A percentile compares a stretch with the other conserved stretches of the same genome.
These are phyloP conservation scores for Channallabes apus DNA, from an alignment of 2,797 vertebrate genomes.

Conservation along the genomic window DNA sequence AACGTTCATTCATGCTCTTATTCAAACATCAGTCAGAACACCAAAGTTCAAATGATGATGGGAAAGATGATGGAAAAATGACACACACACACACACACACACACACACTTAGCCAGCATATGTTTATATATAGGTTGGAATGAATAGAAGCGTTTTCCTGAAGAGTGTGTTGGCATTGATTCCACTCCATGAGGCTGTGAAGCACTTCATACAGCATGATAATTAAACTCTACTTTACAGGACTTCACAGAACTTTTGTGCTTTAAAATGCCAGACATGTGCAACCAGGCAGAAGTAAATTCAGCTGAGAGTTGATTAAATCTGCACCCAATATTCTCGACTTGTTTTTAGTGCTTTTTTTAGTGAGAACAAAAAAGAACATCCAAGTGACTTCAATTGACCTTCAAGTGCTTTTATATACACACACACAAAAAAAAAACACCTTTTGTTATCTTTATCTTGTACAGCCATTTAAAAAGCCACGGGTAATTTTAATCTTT, in stretches of 20 bases:
- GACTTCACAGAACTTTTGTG: neutral
- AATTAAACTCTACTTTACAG: neutral
- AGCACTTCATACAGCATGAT: neutral
- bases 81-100: neutral
- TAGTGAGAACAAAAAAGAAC: neutral
- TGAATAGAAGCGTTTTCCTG: neutral
- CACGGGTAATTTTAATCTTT: neutral
- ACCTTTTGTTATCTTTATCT: neutral
- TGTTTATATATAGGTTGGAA: neutral
- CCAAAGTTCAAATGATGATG: neutral
- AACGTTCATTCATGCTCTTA: neutral
- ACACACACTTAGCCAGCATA: neutral
- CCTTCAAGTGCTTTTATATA: neutral
- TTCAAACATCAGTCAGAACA: neutral
- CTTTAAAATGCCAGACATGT: neutral
- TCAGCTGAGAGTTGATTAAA: neutral
- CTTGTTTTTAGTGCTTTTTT: neutral
- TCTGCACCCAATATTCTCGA: neutral
- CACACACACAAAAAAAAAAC: neutral
- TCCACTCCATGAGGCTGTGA: neutral
- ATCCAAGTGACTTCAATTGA: neutral
- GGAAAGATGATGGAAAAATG: neutral
- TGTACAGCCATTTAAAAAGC: neutral
- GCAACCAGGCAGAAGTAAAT: too few species aligned
- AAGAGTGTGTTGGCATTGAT: neutral